These are phyloP conservation scores for Mormyrus lacerda DNA, from an alignment of 2,113 vertebrate species.

Conservation along the genomic window DNA sequence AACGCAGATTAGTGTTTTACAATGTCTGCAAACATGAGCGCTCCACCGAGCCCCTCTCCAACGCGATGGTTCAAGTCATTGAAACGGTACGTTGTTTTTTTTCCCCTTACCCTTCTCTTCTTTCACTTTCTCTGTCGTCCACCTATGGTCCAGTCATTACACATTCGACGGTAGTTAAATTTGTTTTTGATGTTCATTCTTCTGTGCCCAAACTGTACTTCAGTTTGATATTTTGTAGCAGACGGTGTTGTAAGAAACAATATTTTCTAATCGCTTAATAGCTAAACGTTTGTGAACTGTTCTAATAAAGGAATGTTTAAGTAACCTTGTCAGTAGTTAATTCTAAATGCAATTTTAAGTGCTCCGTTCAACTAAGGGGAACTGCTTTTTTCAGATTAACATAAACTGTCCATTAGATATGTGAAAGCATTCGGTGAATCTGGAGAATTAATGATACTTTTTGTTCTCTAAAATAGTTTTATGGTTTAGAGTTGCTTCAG, in stretches of 20 bases:
- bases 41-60: conserved; percentile 48
- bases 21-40: conserved; percentile 34
- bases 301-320: neutral
- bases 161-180: neutral
- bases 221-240: neutral
- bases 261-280: neutral
- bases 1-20: neutral
- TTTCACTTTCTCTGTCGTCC: neutral
- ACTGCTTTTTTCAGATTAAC: neutral
- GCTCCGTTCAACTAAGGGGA: neutral
- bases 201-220: neutral
- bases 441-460: neutral
- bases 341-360: neutral
- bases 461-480: neutral
- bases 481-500: neutral
- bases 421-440: neutral
- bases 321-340: neutral
- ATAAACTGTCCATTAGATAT: neutral
- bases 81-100: conserved; percentile 42
- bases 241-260: neutral
- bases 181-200: neutral
- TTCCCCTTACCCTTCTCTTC: neutral
- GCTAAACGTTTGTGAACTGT: neutral
- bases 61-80: conserved; percentile 49
- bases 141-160: neutral